Evolutionary conservation across 2,888 invertebrate genomes (phyloP), one percentile per base, ranked within the genome.

Genomic region (Eupithecia pulchellata): DNA sequence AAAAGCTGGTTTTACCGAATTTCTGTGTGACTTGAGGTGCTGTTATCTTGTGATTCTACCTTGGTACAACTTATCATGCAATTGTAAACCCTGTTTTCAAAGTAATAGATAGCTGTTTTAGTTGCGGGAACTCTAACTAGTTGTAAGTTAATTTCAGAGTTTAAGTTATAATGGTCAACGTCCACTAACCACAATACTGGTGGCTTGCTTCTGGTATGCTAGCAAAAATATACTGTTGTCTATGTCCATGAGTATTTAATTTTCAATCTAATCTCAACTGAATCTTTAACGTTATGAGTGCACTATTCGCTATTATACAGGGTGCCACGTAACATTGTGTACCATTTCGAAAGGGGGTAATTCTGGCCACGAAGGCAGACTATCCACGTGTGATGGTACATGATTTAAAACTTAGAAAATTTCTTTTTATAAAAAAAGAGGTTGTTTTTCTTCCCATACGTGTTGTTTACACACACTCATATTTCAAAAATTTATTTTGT

Each of bases 51-150:
- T 57, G 57, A 9, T 47, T 8, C 57, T 17, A 57, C 57, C 27
- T 57, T 29, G 57, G 29, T 17, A 57, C 4, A 2, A 57, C 57
- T 57, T 57, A 29, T 29, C 29, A 57, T 57, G 14, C 57, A 14
- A 57, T 57, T 57, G 17, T 57, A 27, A 57, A 29, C 57, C 29
- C 29, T 57, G 8, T 57, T 1, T 2, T 29, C 29, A 17, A 57
- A 29, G 57, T 17, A 57, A 57, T 29, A 39, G 39, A 39, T 39
- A 57, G 57, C 29, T 29, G 20, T 57, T 57, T 57, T 29, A 57
- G 57, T 57, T 29, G 29, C 57, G 29, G 8, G 6, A 27, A 1
- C 29, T 29, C 29, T 57, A 57, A 29, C 14, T 29, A 20, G 42
- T 47, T 8, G 57, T 57, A 57, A 57, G 57, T 29, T 29, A 29